These are phyloP conservation scores for Ammodytes marinus DNA, from an alignment of 2,113 vertebrate species.

Conservation along the genomic window DNA sequence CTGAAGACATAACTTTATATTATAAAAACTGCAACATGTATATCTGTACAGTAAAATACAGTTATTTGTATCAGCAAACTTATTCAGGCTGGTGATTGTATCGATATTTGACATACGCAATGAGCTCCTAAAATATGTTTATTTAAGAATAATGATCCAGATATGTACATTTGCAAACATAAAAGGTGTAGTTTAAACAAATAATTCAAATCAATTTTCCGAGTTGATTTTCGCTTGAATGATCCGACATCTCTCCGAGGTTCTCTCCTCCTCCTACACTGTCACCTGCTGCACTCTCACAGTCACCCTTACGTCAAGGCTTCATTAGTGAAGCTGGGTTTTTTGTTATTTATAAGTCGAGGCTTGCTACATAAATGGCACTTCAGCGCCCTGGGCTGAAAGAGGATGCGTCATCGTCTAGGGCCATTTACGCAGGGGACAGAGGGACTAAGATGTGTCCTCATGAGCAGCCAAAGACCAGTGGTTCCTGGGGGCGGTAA, in stretches of 20 bases:
- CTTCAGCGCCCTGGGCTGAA: neutral
- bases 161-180: neutral
- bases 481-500: constrained; percentile 55
- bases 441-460: constrained; percentile 43
- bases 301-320: constrained; percentile 7
- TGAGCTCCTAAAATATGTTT: neutral
- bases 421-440: constrained; percentile 16
- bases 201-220: no score
- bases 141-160: neutral
- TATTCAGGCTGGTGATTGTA: no score
- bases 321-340: constrained; percentile 22
- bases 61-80: no score
- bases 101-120: no score
- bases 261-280: neutral
- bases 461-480: constrained; percentile 71
- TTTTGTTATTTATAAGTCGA: constrained; percentile 15
- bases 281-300: constrained; percentile 35
- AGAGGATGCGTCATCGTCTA: constrained; percentile 15
- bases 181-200: no score
- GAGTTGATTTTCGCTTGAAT: no score
- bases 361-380: constrained; percentile 27
- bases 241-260: neutral
- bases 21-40: no score
- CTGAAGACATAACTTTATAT: no score
- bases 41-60: no score